These are phyloP conservation scores for Ctenopoma kingsleyae DNA, from an alignment of 2,797 vertebrate species.

Conservation along the genomic window DNA sequence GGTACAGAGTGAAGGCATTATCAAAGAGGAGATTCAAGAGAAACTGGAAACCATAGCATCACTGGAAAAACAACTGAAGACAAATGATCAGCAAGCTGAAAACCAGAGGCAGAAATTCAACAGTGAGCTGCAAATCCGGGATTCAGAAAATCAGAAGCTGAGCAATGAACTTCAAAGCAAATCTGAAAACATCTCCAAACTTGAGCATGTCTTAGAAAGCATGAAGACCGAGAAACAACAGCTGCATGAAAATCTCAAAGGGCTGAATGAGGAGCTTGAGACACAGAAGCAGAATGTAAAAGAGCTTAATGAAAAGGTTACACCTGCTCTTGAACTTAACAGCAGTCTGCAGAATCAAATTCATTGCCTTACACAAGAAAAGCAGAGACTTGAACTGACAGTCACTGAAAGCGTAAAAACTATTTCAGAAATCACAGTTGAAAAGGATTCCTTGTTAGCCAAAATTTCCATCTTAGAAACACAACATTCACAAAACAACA, in stretches of 20 bases:
- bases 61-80: conserved; percentile 80
- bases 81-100: conserved; percentile 69
- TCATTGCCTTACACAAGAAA: conserved; percentile 76
- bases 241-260: conserved; percentile 69
- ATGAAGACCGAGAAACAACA: conserved; percentile 75
- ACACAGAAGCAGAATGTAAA: conserved; percentile 72
- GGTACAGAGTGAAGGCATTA: conserved; percentile 63
- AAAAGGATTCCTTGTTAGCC: conserved; percentile 74
- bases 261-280: conserved; percentile 65
- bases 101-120: conserved; percentile 77
- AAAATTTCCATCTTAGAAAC: conserved; percentile 72
- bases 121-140: conserved; percentile 74
- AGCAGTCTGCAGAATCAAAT: conserved; percentile 73
- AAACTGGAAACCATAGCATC: conserved; percentile 80
- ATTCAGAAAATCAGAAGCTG: conserved; percentile 78
- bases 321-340: conserved; percentile 55
- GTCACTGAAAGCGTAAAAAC: conserved; percentile 64
- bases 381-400: conserved; percentile 76
- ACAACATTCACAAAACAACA: conserved; percentile 66
- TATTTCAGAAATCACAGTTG: conserved; percentile 64
- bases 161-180: conserved; percentile 80
- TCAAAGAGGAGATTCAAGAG: conserved; percentile 72
- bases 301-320: conserved; percentile 66
- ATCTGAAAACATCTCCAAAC: conserved; percentile 76
- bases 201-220: conserved; percentile 72